phyloP scores from a whole-genome alignment of 2,888 invertebrate genomes.

The Apeira syringaria region DNA sequence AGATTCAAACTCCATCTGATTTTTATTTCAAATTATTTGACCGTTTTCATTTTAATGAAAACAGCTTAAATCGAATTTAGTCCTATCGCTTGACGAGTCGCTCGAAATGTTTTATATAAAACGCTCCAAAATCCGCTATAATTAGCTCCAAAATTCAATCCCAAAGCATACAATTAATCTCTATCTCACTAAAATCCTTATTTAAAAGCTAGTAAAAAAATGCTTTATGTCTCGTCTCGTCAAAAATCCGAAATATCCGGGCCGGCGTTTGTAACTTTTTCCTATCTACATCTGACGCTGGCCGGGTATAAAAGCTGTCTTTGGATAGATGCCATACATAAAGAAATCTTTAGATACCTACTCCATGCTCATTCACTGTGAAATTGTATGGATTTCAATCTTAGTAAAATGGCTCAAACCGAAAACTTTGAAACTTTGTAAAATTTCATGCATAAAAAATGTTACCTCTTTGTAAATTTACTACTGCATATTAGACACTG shows the following conservation, averaged over 20 bases:
- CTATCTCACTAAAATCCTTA: conserved; percentile 51
- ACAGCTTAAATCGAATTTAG: too few relatives aligned
- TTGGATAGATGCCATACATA: conserved; percentile 34
- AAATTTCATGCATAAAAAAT: conserved; percentile 33
- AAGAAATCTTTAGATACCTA: conserved; percentile 39
- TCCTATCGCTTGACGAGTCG: too few relatives aligned
- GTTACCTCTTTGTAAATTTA: too few relatives aligned
- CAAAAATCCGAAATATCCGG: conserved; percentile 63
- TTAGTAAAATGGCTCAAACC: conserved; percentile 37
- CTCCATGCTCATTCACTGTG: conserved; percentile 49
- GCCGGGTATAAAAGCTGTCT: conserved; percentile 40
- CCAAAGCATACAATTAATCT: conserved; percentile 46
- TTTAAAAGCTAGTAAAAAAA: conserved; percentile 50
- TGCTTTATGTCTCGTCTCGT: conserved; percentile 62
- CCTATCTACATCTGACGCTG: conserved; percentile 32
- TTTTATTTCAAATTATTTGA: too few relatives aligned
- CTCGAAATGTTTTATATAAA: too few relatives aligned
- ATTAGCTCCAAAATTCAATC: too few relatives aligned
- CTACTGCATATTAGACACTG: too few relatives aligned
- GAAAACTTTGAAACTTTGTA: conserved; percentile 39
- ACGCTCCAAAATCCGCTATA: too few relatives aligned
- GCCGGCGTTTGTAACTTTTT: conserved; percentile 39
- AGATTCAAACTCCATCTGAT: too few relatives aligned
- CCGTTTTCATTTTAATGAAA: too few relatives aligned
- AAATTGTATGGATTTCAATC: conserved; percentile 53